A percentile compares a stretch with the other conserved stretches of the same genome.
These are phyloP conservation scores for Morone saxatilis DNA, from an alignment of 2,113 vertebrate species.

Conservation along the genomic window DNA sequence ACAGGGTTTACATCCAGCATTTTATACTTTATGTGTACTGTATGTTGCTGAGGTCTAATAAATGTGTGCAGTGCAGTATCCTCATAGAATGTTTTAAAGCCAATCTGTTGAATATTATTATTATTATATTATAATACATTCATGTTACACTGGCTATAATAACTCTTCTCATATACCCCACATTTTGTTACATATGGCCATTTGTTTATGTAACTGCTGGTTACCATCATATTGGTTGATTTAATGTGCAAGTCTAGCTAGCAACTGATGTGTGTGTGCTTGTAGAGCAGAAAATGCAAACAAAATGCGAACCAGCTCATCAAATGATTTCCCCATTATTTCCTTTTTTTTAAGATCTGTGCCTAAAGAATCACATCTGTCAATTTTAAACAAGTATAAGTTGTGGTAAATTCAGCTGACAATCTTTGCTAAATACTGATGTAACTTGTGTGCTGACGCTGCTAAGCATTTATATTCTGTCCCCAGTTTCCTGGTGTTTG, in stretches of 20 bases:
- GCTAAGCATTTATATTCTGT: slow-evolving; percentile 14
- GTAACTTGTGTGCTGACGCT: background rate
- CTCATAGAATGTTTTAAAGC: background rate
- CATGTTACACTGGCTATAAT: too few species aligned
- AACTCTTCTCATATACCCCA: background rate
- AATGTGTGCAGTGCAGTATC: background rate
- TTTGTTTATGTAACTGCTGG: background rate
- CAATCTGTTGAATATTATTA: too few species aligned
- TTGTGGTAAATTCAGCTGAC: background rate
- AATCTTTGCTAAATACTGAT: background rate
- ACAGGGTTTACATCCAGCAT: background rate
- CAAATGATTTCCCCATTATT: background rate
- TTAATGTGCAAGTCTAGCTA: background rate
- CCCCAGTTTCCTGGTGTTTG: slow-evolving; percentile 10
- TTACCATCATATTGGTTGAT: background rate
- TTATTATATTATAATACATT: too few species aligned
- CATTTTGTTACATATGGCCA: background rate
- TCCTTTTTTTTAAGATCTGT: background rate
- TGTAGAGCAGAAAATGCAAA: background rate
- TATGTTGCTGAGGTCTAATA: background rate
- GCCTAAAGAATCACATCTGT: background rate
- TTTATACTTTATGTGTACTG: background rate
- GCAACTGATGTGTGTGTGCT: background rate
- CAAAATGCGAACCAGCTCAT: background rate
- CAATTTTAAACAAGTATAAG: background rate